Conservation (phyloP, 2,797 vertebrate genomes). For the Neosilurus mollespiculum region DNA sequence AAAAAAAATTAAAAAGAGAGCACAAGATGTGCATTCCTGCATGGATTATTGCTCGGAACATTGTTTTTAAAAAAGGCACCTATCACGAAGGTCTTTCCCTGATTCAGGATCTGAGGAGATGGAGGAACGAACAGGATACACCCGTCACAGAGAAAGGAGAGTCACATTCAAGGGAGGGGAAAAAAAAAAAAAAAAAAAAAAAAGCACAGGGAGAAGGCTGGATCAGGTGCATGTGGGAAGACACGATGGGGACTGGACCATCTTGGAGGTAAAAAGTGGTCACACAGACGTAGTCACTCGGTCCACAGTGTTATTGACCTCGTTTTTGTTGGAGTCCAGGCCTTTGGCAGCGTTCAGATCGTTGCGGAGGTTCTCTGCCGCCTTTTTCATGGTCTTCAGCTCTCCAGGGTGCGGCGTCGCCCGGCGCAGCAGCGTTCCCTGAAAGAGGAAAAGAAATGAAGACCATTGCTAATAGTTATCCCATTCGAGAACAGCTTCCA, state of each 20-base stretch:
- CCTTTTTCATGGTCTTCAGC: conserved; percentile 95
- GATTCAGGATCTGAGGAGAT: conserved; percentile 64
- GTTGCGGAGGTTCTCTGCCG: conserved; percentile 91
- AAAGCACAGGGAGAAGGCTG: conserved; percentile 62
- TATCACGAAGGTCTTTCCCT: conserved; percentile 61
- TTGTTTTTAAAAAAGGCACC: conserved; percentile 68
- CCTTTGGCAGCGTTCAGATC: conserved; percentile 95
- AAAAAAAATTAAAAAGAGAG: conserved; percentile 23
- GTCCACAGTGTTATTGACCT: conserved; percentile 96
- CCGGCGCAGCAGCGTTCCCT: conserved; percentile 90
- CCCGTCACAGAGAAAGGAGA: conserved; percentile 58
- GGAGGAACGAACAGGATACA: conserved; percentile 14
- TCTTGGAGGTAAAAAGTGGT: conserved; percentile 72
- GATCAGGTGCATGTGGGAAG: conserved; percentile 71
- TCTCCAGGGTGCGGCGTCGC: conserved; percentile 97
- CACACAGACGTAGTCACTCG: conserved; percentile 97
- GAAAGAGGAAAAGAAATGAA: conserved; percentile 45
- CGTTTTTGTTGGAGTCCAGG: conserved; percentile 99
- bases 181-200: background rate
- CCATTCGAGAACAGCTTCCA: background rate
- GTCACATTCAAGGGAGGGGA: conserved; percentile 60
- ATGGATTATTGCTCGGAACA: conserved; percentile 74
- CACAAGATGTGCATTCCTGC: conserved; percentile 70
- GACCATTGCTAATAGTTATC: too few species aligned
- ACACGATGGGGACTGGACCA: conserved; percentile 72